Base-by-base conservation (phyloP, 2,888 invertebrate species). In the Perdita meconis region DNA sequence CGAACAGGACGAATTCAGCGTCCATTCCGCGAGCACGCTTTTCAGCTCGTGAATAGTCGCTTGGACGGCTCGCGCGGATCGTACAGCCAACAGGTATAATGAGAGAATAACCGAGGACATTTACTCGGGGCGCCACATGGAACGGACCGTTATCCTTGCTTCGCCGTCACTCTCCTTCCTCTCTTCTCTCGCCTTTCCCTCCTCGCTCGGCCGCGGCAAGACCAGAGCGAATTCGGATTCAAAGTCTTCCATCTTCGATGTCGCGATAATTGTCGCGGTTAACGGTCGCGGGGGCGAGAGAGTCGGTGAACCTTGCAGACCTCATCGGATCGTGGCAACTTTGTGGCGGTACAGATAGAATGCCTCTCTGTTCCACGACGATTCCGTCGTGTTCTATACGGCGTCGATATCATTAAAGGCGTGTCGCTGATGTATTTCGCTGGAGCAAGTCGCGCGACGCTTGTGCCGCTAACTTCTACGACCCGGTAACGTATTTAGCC, bases 51-150 rank as follows among this genome's bases (percentile, higher is more conserved):
- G 77, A 79, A 57, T 82, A 77, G 81, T 79, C 77, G 70, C 51
- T 50, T 73, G 73, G 66, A 61, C 61, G 73, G 63, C 40, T 50
- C 53, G 59, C 65, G 65, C 65, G 65, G 69, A 77, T 78, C 73
- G 76, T 40, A 61, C 53, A 72, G 78, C 66, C 71, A 59, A 77
- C 82, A 67, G 69, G 78, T 78, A 83, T 88, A 89, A 86, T 85
- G 86, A 87, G 85, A 85, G 85, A 84, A 84, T 82, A 81, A 78
- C 80, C 81, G 82, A 78, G 82, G 87, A 90, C 90, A 87, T 89
- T 92, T 90, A 92, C 87, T 83, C 85, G 87, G 88, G 89, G 90
- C 92, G 91, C 89, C 90, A 89, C 88, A 86, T 88, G 91, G 92
- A 92, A 92, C 92, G 91, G 87, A 89, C 92, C 92, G 92, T 92